Evolutionary conservation across 2,113 vertebrate genomes (phyloP), one percentile per base, ranked within the genome.

Genomic region (Seriola quinqueradiata): DNA sequence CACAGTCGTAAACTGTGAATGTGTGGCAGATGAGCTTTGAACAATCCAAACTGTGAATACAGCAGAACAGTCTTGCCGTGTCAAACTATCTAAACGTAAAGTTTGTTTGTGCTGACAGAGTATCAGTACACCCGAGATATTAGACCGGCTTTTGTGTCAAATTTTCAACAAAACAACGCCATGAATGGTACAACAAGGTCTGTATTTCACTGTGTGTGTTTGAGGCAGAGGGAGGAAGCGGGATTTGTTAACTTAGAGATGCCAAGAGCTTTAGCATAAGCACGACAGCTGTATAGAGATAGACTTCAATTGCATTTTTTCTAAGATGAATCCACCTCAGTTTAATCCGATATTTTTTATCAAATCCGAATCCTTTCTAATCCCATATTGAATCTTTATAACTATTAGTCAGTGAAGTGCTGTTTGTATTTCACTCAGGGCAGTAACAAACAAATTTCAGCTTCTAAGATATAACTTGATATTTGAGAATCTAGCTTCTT

Each of bases 11-110:
- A 57, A 38, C 11, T 7, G 3, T 46, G 32, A 9, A 19, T 81
- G 40, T 28, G 54, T 65, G 61, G 50, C 61, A 42, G 36, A 44
- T 65, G 19, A 34, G 28, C 19, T 60, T 68, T 55, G 60, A 59
- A 54, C 55, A 34, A 28, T 11, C 44, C 28, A 63, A 74, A 74
- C 11, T n/a, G 71, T 16, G n/a, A 48, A 46, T 28, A 58, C 23
- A 32, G 68, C 40, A 42, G 40, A 71, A 19, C 38, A 36, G 19
- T 19, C 19, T 34, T 34, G 42, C 40, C 32, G 5, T 42, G 40
- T 42, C 40, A 25, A 14, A 28, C 8, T 16, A 57, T n/a, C 11
- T 38, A 36, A 55, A n/a, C 0, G 4, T 11, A 16, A 55, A 38
- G 21, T 23, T 70, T 38, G 69, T 40, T 52, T 28, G 50, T 44